phyloP scores from a whole-genome alignment of 2,888 invertebrate species.

The Metallyticus violacea region DNA sequence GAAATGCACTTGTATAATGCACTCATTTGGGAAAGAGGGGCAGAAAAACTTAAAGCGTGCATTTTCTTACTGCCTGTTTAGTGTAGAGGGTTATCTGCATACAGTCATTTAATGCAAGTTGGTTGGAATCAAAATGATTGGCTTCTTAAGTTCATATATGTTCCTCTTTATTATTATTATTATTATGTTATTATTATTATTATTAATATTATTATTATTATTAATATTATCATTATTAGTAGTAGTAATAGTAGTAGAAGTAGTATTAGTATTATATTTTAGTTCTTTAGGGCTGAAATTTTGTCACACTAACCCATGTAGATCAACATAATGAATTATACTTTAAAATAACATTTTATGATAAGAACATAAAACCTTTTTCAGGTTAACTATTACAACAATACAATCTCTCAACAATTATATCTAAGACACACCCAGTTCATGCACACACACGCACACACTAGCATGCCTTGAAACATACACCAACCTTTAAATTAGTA shows the following conservation, averaged over 20 bases:
- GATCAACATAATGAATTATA: background rate
- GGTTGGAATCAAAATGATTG: conserved; percentile 9
- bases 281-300: conserved; percentile 6
- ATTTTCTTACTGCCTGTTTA: background rate
- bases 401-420: background rate
- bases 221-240: background rate
- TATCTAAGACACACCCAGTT: background rate
- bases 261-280: conserved; percentile 10
- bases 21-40: conserved; percentile 1
- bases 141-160: conserved; percentile 10
- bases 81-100: background rate
- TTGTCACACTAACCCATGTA: conserved; percentile 13
- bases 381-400: background rate
- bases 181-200: background rate
- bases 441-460: background rate
- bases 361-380: background rate
- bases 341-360: conserved; percentile 12
- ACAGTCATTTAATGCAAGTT: background rate
- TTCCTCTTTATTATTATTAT: conserved; percentile 1
- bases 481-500: background rate
- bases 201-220: conserved; percentile 12
- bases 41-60: background rate
- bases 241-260: background rate
- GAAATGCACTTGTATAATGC: background rate
- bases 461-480: background rate